Conservation (phyloP, 2,797 vertebrate species). For the Ctenochaetus hawaiiensis region DNA sequence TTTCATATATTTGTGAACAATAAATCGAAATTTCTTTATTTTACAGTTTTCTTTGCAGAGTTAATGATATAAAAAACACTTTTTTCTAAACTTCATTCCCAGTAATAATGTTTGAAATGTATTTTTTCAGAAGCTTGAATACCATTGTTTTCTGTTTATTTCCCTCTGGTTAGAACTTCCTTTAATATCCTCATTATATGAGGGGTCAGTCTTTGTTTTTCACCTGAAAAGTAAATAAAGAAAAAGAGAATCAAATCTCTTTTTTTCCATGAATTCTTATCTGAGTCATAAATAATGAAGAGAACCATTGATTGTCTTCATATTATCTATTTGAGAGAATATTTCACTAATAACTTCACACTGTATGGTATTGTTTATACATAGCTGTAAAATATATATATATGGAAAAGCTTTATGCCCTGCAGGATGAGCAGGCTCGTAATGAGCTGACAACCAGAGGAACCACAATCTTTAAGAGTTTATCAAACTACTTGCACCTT, state of each 20-base stretch:
- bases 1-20: constrained; percentile 20
- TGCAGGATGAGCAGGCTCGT: constrained; percentile 58
- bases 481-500: constrained; percentile 85
- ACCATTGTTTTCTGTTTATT: constrained; percentile 53
- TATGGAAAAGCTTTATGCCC: constrained; percentile 29
- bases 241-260: constrained; percentile 53
- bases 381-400: constrained; percentile 24
- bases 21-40: neutral
- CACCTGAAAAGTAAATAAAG: constrained; percentile 77
- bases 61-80: neutral
- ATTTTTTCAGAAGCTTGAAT: constrained; percentile 37
- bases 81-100: constrained; percentile 6
- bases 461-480: constrained; percentile 80
- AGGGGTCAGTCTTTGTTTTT: constrained; percentile 71
- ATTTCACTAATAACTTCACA: constrained; percentile 20
- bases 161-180: constrained; percentile 44
- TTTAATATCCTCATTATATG: constrained; percentile 75
- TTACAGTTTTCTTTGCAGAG: constrained; percentile 38
- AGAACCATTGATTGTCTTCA: constrained; percentile 32
- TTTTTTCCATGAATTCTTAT: constrained; percentile 61
- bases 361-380: constrained; percentile 32
- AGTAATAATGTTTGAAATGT: constrained; percentile 36
- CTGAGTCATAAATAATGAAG: constrained; percentile 64
- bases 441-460: constrained; percentile 78
- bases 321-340: constrained; percentile 22